phyloP scores from a whole-genome alignment of 2,797 vertebrate species.

The Melanotaenia maccullochi region DNA sequence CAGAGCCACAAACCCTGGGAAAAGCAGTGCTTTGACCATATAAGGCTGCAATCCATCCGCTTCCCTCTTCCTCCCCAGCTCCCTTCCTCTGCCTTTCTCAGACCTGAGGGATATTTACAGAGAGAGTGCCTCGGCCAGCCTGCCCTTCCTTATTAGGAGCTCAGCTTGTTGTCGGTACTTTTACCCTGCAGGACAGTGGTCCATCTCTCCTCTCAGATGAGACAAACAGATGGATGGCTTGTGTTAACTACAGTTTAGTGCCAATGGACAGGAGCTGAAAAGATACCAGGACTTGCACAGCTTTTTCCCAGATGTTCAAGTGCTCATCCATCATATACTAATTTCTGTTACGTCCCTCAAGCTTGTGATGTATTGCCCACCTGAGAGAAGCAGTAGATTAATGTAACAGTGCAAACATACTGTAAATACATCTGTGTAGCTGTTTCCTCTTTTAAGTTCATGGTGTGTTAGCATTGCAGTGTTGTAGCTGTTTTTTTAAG shows the following conservation, averaged over 20 bases:
- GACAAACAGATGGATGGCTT: conserved; percentile 78
- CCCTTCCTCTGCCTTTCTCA: conserved; percentile 82
- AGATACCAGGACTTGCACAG: conserved; percentile 17
- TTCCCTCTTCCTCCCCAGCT: conserved; percentile 83
- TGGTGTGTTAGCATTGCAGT: conserved; percentile 37
- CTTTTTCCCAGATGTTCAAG: conserved; percentile 34
- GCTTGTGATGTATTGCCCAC: conserved; percentile 50
- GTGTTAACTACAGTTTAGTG: conserved; percentile 34
- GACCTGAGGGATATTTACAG: conserved; percentile 87
- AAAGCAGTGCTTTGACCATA: conserved; percentile 86
- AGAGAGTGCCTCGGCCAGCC: conserved; percentile 74
- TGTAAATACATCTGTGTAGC: conserved; percentile 54
- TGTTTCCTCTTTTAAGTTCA: conserved; percentile 41
- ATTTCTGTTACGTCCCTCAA: conserved; percentile 27
- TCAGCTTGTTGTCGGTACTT: conserved; percentile 80
- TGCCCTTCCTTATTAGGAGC: conserved; percentile 87
- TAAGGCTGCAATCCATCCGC: conserved; percentile 87
- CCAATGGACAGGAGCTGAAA: conserved; percentile 34
- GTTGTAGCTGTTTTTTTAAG: conserved; percentile 62
- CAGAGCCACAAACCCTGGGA: conserved; percentile 84
- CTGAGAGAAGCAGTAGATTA: conserved; percentile 55
- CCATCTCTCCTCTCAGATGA: conserved; percentile 75
- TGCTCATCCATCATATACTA: conserved; percentile 16
- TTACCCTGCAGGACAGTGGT: conserved; percentile 79
- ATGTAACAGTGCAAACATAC: conserved; percentile 55